A percentile compares a stretch with the other conserved stretches of the same genome.
Evolutionary conservation across 2,888 invertebrate genomes (phyloP).

Genomic region (Acanthococcus lagerstroemiae): DNA sequence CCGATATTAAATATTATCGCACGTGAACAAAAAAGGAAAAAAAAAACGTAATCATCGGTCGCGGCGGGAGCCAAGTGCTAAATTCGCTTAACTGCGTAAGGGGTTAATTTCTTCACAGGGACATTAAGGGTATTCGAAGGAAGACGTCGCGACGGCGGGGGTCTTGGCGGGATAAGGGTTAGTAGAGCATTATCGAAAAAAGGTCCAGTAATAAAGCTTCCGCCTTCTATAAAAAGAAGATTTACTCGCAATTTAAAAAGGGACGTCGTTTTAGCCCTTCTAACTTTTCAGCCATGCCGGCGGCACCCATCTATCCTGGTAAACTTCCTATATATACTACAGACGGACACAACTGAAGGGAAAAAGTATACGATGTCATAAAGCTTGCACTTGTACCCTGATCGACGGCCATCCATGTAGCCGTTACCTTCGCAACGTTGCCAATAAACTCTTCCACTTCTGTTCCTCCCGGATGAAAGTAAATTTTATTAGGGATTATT

Average conservation of each 20-base stretch:
- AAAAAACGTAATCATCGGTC: conserved; percentile 29
- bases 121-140: conserved; percentile 24
- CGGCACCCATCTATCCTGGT: conserved; percentile 15
- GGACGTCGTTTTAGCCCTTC: conserved; percentile 22
- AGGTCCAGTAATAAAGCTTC: conserved; percentile 29
- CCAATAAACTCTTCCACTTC: too few species aligned
- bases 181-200: conserved; percentile 28
- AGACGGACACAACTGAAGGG: too few species aligned
- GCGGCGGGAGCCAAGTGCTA: conserved; percentile 26
- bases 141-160: conserved; percentile 9
- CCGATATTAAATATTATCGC: conserved; percentile 29
- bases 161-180: conserved; percentile 12
- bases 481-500: too few species aligned
- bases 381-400: conserved; percentile 1
- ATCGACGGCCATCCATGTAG: conserved; percentile 4
- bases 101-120: conserved; percentile 25
- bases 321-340: conserved; percentile 2
- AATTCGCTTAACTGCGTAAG: conserved; percentile 28
- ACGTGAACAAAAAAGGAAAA: conserved; percentile 19
- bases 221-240: conserved; percentile 29
- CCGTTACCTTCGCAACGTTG: too few species aligned
- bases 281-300: conserved; percentile 14
- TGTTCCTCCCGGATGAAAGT: too few species aligned
- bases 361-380: conserved; percentile 16
- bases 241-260: conserved; percentile 29